Conservation (phyloP, 1,140 invertebrate genomes). For the Vanessa tameamea region DNA sequence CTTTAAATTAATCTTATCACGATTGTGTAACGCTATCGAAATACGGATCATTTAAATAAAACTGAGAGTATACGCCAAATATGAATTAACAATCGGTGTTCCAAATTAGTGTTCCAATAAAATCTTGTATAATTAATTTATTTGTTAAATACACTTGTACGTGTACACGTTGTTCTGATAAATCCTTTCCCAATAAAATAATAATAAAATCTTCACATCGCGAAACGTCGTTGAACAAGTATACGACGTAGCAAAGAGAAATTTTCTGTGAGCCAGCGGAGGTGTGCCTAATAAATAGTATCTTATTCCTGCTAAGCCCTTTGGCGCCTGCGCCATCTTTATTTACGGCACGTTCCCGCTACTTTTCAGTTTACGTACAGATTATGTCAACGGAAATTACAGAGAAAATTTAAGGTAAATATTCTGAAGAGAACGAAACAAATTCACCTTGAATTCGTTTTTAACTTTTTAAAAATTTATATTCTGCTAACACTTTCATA, state of each 20-base stretch:
- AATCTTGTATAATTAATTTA: not conserved
- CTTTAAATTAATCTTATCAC: not conserved
- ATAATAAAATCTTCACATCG: constrained; percentile 30
- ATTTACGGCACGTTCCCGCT: constrained; percentile 66
- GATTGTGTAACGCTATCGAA: too few species aligned
- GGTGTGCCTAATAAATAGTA: constrained; percentile 57
- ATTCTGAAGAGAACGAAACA: not conserved
- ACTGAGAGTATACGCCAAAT: too few species aligned
- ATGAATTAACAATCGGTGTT: too few species aligned
- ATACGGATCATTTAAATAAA: too few species aligned
- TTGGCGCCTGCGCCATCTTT: constrained; percentile 58
- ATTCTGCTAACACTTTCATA: too few species aligned
- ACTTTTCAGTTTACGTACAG: constrained; percentile 48
- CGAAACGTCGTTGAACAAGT: constrained; percentile 16
- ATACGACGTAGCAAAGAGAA: constrained; percentile 34
- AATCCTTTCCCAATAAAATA: constrained; percentile 14
- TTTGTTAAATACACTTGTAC: not conserved
- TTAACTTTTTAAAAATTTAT: too few species aligned
- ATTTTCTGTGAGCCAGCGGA: constrained; percentile 41
- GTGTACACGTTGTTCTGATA: not conserved
- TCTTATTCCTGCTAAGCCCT: constrained; percentile 53
- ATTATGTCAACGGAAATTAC: constrained; percentile 32
- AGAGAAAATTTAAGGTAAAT: constrained; percentile 13
- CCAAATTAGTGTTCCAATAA: too few species aligned
- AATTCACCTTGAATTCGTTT: too few species aligned